Conservation (phyloP, 2,888 invertebrate genomes). For the Tolmerus cingulatus region DNA sequence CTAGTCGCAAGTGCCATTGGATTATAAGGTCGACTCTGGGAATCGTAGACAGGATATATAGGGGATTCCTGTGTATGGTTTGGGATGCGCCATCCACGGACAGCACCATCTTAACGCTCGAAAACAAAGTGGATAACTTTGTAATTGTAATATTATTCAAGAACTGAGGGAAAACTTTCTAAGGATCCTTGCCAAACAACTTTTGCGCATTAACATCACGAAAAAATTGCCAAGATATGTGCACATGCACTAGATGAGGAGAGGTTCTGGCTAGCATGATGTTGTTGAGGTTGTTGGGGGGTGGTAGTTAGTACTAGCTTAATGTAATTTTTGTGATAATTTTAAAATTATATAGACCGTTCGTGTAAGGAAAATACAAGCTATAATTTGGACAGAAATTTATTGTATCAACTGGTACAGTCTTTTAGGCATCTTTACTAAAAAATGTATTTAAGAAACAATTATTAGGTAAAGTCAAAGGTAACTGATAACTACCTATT, state of each 20-base stretch:
- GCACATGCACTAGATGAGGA: background rate
- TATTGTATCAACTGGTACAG: background rate
- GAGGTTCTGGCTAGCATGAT: background rate
- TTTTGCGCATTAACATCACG: slow-evolving; percentile 29
- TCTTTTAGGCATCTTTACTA: background rate
- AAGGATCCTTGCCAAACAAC: slow-evolving; percentile 38
- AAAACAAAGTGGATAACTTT: slow-evolving; percentile 16
- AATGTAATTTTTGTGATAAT: background rate
- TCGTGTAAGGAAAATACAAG: background rate
- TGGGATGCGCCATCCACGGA: background rate
- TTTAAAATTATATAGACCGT: background rate
- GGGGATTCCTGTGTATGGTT: background rate
- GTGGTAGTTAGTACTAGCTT: background rate
- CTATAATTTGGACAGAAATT: background rate
- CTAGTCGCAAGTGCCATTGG: background rate
- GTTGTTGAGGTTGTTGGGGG: background rate
- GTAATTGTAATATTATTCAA: slow-evolving; percentile 38
- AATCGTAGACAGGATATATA: background rate
- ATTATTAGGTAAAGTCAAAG: too few relatives aligned
- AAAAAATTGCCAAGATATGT: slow-evolving; percentile 4
- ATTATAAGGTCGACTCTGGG: background rate
- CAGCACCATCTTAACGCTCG: slow-evolving; percentile 15
- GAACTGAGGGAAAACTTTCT: slow-evolving; percentile 26
- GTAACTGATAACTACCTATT: too few relatives aligned
- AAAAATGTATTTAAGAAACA: background rate